phyloP scores from a whole-genome alignment of 2,888 invertebrate genomes.

The Sinohyriopsis cumingii region DNA sequence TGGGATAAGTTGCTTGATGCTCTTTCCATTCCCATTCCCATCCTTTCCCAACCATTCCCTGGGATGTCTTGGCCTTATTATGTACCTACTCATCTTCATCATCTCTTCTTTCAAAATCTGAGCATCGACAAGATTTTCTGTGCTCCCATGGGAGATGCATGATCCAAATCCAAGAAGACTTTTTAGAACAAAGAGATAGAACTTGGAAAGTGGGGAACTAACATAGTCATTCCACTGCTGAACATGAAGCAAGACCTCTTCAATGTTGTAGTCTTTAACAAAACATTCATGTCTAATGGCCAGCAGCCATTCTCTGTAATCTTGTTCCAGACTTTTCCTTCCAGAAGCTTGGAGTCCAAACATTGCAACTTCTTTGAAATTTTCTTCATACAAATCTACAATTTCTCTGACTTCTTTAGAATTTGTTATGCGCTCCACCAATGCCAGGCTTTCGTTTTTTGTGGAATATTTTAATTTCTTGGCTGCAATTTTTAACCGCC shows the following conservation, averaged over 20 bases:
- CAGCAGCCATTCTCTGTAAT: conserved; percentile 37
- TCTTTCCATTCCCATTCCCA: neutral
- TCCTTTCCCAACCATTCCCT: conserved; percentile 36
- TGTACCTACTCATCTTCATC: conserved; percentile 18
- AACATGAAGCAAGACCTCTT: conserved; percentile 24
- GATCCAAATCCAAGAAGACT: conserved; percentile 35
- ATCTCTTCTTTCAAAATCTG: conserved; percentile 26
- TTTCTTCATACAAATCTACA: conserved; percentile 14
- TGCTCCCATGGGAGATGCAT: conserved; percentile 10
- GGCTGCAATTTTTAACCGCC: conserved; percentile 16
- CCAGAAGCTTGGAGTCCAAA: too few species aligned
- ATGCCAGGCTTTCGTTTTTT: neutral
- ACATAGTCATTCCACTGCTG: conserved; percentile 28
- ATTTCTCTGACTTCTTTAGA: conserved; percentile 10
- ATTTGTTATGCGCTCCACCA: conserved; percentile 9
- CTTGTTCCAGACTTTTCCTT: conserved; percentile 11
- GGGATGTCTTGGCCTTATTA: conserved; percentile 28
- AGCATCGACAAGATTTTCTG: conserved; percentile 21
- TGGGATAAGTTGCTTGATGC: conserved; percentile 23
- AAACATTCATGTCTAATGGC: conserved; percentile 26
- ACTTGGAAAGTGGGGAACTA: conserved; percentile 25
- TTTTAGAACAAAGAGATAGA: conserved; percentile 35
- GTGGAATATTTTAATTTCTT: conserved; percentile 14
- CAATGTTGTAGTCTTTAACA: conserved; percentile 10
- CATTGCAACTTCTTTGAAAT: conserved; percentile 4